These are phyloP conservation scores for Helicoverpa zea DNA, from an alignment of 1,140 invertebrate species.

Conservation along the genomic window DNA sequence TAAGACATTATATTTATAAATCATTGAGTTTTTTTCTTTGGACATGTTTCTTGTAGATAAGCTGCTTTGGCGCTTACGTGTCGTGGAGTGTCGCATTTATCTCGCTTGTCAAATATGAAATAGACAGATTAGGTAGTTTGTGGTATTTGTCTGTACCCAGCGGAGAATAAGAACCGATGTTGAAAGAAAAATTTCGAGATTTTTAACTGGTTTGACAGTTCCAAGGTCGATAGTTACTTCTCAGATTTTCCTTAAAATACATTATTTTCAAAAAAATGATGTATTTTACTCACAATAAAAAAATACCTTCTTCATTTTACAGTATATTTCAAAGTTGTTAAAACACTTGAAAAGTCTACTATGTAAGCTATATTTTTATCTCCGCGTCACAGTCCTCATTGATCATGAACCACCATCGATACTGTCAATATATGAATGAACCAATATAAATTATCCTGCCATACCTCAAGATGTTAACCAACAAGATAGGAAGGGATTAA, in stretches of 20 bases:
- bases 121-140: slow-evolving; percentile 61
- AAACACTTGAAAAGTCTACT: too few species aligned
- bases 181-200: not conserved
- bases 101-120: slow-evolving; percentile 72
- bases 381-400: too few species aligned
- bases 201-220: too few species aligned
- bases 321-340: too few species aligned
- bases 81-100: slow-evolving; percentile 59
- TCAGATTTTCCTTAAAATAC: too few species aligned
- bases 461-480: not conserved
- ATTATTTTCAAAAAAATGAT: too few species aligned
- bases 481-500: slow-evolving; percentile 3
- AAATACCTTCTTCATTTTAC: too few species aligned
- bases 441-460: slow-evolving; percentile 9
- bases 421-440: not conserved
- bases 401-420: not conserved
- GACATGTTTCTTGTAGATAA: slow-evolving; percentile 47
- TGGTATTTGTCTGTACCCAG: not conserved
- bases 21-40: slow-evolving; percentile 47
- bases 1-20: slow-evolving; percentile 62
- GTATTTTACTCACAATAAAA: too few species aligned
- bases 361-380: too few species aligned
- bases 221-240: too few species aligned
- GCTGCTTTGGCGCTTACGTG: slow-evolving; percentile 61
- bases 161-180: not conserved